Evolutionary conservation across 2,113 vertebrate species (phyloP).

Genomic region (Aythya baeri): DNA sequence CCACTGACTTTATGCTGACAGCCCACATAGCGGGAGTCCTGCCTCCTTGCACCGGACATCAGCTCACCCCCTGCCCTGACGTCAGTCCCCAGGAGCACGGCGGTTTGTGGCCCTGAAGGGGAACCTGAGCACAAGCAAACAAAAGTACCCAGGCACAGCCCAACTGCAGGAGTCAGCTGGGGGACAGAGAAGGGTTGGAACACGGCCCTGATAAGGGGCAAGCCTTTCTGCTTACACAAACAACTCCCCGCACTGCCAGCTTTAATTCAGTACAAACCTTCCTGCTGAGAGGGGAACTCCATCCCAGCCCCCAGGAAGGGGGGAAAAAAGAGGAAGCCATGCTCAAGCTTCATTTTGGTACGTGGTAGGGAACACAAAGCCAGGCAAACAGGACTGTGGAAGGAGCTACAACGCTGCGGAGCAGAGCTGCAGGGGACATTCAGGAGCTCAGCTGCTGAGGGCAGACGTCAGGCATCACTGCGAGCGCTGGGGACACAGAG

Average conservation of each 20-base stretch:
- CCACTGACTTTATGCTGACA: background rate
- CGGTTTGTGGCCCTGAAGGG: background rate
- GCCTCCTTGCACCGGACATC: background rate
- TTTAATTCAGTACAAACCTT: background rate
- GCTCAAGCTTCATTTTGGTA: background rate
- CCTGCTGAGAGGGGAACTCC: background rate
- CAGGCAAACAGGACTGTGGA: fast-evolving
- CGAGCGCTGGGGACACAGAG: background rate
- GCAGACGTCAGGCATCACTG: fast-evolving
- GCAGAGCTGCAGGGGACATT: fast-evolving
- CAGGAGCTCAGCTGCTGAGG: fast-evolving
- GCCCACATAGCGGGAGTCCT: fast-evolving
- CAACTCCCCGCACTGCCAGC: background rate
- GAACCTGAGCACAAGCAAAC: background rate
- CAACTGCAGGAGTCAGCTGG: background rate
- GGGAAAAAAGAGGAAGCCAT: background rate
- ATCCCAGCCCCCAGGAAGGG: background rate
- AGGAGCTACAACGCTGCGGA: background rate
- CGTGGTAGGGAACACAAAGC: background rate
- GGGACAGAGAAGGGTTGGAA: background rate
- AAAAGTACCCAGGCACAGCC: background rate
- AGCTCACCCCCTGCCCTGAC: background rate
- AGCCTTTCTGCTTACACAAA: background rate
- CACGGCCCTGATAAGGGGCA: fast-evolving
- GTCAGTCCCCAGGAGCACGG: background rate